Evolutionary conservation across 1,140 invertebrate species (phyloP).

Genomic region (Mya arenaria): DNA sequence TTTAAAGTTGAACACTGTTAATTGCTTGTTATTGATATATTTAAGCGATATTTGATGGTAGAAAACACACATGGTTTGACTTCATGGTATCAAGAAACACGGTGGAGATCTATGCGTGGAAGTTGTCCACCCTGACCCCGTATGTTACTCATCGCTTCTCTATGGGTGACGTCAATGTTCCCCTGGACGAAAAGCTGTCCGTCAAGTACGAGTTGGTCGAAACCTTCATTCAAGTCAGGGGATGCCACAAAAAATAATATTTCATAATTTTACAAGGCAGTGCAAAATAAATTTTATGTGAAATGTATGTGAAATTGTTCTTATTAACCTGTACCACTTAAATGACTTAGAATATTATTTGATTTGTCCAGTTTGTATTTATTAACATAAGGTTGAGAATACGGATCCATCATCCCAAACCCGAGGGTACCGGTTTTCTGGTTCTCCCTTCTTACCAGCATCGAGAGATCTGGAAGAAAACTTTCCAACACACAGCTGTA

Average conservation of each 20-base stretch:
- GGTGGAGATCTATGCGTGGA: slow-evolving; percentile 22
- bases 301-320: not conserved
- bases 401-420: not conserved
- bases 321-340: not conserved
- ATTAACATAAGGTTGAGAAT: not conserved
- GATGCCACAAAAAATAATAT: not conserved
- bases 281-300: too few relatives aligned
- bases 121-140: slow-evolving; percentile 7
- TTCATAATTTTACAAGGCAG: not conserved
- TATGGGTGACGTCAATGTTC: not conserved
- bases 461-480: too few relatives aligned
- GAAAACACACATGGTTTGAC: slow-evolving; percentile 1
- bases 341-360: not conserved
- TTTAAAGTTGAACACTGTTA: too few relatives aligned
- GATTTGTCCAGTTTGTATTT: not conserved
- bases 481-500: too few relatives aligned
- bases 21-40: not conserved
- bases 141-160: slow-evolving; percentile 5
- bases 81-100: not conserved
- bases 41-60: slow-evolving; percentile 29
- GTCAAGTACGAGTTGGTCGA: not conserved
- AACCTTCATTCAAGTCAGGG: not conserved
- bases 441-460: not conserved
- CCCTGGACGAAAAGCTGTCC: not conserved
- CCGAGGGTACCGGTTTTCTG: not conserved